Evolutionary conservation across 2,113 vertebrate species (phyloP).

Genomic region (Pogonocichla stellata): DNA sequence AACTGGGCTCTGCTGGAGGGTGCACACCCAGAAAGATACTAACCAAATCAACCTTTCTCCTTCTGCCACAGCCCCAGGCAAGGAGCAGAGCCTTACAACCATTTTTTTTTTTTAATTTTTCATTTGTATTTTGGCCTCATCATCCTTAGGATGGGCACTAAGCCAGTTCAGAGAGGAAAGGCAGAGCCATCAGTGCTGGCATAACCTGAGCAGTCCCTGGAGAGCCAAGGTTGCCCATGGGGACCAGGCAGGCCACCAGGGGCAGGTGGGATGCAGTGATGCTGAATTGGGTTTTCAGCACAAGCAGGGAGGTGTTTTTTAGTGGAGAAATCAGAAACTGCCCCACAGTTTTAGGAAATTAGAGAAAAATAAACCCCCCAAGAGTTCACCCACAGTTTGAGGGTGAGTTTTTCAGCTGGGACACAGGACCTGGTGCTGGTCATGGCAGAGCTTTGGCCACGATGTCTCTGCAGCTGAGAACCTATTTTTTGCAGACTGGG

Average conservation of each 20-base stretch:
- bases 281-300: neutral
- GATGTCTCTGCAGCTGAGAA: rapidly evolving
- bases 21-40: neutral
- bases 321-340: neutral
- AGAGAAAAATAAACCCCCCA: neutral
- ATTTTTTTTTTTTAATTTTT: neutral
- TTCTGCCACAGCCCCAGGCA: neutral
- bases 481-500: neutral
- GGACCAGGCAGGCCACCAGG: neutral
- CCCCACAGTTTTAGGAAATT: neutral
- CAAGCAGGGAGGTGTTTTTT: neutral
- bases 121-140: neutral
- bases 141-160: neutral
- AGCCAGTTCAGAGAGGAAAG: neutral
- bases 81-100: neutral
- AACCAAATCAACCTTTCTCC: neutral
- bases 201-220: neutral
- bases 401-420: neutral
- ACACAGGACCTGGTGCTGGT: neutral
- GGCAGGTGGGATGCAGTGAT: neutral
- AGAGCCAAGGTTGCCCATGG: rapidly evolving
- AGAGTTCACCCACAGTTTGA: neutral
- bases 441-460: rapidly evolving
- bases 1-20: neutral
- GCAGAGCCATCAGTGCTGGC: neutral